These are phyloP conservation scores for Holotrichia oblita DNA, from an alignment of 1,140 invertebrate species.

Conservation along the genomic window DNA sequence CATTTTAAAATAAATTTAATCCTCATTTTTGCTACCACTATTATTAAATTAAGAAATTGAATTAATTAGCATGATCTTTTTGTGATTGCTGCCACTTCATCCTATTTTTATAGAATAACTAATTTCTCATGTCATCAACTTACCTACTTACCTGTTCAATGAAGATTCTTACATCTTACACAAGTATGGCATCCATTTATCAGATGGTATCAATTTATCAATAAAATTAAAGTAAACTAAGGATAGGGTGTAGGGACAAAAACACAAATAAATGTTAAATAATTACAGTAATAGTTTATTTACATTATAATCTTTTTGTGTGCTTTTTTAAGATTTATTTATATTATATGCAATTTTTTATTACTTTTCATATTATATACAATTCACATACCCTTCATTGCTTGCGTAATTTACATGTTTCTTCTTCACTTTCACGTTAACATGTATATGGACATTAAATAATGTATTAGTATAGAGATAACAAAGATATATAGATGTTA, in stretches of 20 bases:
- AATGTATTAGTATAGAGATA: slow-evolving; percentile 14
- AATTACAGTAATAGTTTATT: slow-evolving; percentile 18
- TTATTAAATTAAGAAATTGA: no score
- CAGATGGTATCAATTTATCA: no score
- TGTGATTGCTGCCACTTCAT: no score
- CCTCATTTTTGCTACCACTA: no score
- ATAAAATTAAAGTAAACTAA: neutral
- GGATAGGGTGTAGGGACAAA: neutral
- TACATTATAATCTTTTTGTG: neutral
- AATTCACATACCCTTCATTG: slow-evolving; percentile 5
- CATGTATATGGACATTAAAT: slow-evolving; percentile 21
- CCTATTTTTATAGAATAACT: no score
- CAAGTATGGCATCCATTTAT: no score
- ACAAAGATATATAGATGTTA: slow-evolving; percentile 12
- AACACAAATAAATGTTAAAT: slow-evolving; percentile 17
- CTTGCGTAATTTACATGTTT: slow-evolving; percentile 4
- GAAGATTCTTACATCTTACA: no score
- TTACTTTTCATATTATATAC: slow-evolving; percentile 5
- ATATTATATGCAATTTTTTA: slow-evolving; percentile 15
- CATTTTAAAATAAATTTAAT: no score
- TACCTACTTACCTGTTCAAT: no score
- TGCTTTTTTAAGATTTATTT: neutral
- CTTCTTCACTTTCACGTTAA: slow-evolving; percentile 3
- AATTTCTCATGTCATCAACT: no score
- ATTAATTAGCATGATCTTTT: no score